A percentile compares a stretch with the other conserved stretches of the same genome.
These are phyloP conservation scores for Struthio camelus DNA, from an alignment of 2,113 vertebrate genomes.

Conservation along the genomic window DNA sequence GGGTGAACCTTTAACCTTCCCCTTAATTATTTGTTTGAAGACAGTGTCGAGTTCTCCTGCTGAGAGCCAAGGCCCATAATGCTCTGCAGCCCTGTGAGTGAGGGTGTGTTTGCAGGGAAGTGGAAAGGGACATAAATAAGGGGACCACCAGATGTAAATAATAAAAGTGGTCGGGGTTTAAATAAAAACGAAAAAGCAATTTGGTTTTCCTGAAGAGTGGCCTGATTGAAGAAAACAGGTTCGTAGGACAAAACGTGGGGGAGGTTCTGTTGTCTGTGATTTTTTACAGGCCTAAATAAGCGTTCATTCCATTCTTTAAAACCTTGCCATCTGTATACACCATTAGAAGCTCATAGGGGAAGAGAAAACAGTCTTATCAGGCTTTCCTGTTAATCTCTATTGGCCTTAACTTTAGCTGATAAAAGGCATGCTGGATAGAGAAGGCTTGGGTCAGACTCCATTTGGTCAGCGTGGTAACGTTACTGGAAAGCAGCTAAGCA, in stretches of 20 bases:
- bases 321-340: slow-evolving; percentile 86
- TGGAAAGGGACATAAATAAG: slow-evolving; percentile 87
- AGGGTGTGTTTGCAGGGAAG: slow-evolving; percentile 72
- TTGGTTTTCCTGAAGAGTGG: slow-evolving; percentile 73
- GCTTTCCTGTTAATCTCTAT: slow-evolving; percentile 86
- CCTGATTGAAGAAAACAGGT: slow-evolving; percentile 69
- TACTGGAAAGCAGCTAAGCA: slow-evolving; percentile 55
- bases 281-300: slow-evolving; percentile 68
- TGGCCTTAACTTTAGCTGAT: slow-evolving; percentile 87
- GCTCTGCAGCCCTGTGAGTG: slow-evolving; percentile 79
- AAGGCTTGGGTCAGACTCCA: slow-evolving; percentile 70
- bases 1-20: slow-evolving; percentile 93
- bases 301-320: slow-evolving; percentile 77
- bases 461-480: slow-evolving; percentile 57
- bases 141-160: slow-evolving; percentile 95
- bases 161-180: slow-evolving; percentile 84
- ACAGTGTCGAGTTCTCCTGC: slow-evolving; percentile 96
- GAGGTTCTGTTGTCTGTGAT: slow-evolving; percentile 71
- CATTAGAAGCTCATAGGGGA: slow-evolving; percentile 86
- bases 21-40: slow-evolving; percentile 99
- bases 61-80: slow-evolving; percentile 87
- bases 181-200: slow-evolving; percentile 76
- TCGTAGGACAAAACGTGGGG: slow-evolving; percentile 59
- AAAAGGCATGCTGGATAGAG: slow-evolving; percentile 78
- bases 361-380: slow-evolving; percentile 89